phyloP scores from a whole-genome alignment of 2,113 vertebrate genomes.

The Gallinago jamesoni region DNA sequence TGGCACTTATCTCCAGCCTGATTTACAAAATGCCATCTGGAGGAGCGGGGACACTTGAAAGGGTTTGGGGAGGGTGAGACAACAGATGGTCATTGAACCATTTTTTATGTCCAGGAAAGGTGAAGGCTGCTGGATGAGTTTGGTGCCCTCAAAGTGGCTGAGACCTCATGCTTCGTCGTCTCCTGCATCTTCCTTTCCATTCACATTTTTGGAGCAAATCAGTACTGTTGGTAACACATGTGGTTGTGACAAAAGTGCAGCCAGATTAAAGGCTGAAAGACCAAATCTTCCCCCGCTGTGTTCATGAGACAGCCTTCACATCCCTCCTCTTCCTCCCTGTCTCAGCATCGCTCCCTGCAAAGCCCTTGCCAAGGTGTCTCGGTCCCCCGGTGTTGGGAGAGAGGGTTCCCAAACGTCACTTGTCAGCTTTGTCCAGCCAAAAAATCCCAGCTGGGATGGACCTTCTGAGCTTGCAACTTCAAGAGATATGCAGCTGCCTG shows the following conservation, averaged over 20 bases:
- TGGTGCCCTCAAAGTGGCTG: neutral
- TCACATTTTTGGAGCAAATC: neutral
- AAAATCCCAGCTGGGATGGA: neutral
- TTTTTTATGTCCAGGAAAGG: neutral
- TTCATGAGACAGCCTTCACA: rapidly evolving
- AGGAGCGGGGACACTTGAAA: neutral
- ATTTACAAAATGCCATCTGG: neutral
- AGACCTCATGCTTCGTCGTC: neutral
- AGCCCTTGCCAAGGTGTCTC: neutral
- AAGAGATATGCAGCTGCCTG: neutral
- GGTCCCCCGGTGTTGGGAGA: too few species aligned
- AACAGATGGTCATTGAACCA: rapidly evolving
- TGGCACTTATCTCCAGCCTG: neutral
- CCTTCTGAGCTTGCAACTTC: neutral
- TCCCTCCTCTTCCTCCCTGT: neutral
- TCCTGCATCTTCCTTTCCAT: neutral
- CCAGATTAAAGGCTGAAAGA: neutral
- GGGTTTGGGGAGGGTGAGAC: too few species aligned
- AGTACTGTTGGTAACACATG: neutral
- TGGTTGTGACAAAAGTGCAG: neutral
- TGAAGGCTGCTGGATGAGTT: neutral
- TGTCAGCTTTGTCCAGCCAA: neutral
- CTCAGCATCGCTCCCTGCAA: neutral
- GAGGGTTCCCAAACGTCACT: neutral
- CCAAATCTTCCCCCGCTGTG: neutral